Evolutionary conservation across 1,140 invertebrate species (phyloP), one percentile per base, ranked within the genome.

Genomic region (Lasioglossum albipes): DNA sequence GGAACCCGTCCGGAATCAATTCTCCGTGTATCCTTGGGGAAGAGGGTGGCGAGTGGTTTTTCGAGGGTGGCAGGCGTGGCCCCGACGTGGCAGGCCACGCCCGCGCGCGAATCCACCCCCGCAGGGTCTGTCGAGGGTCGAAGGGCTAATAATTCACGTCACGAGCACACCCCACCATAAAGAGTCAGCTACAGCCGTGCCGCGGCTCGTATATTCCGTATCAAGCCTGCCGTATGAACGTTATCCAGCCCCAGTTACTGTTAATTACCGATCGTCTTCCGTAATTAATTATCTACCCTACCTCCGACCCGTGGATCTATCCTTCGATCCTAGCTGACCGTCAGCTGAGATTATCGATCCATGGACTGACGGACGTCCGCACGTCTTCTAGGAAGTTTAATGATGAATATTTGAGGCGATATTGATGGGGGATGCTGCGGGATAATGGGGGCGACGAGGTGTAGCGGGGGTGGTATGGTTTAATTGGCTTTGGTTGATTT

Each of bases 141-240:
- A 86, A 89, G 90, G 88, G 89, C 90, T 91, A 93, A 93, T 93
- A 93, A 93, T 92, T 93, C 89, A 93, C 88, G 92, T 93, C 92
- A 93, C 84, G 75, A 85, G 87, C 92, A 93, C 90, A 88, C 90
- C 89, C 86, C 85, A 89, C 89, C 89, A 92, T 93, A 92, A 92
- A 93, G 90, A 93, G 90, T 92, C 91, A 90, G 89, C 89, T 89
- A 87, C 90, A 89, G 83, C 84, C 86, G 82, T 66, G 77, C 45
- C 62, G 45, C 67, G 54, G 57, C 74, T 74, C 76, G 81, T 86
- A 86, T 85, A 86, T 86, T 87, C 76, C 76, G 45, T 45, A 81
- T 72, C 74, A 75, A 68, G 57, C 74, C 73, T 71, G 18, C 69
- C 76, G 81, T 74, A 88, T 83, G 85, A 84, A 88, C 84, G 83